Base-by-base conservation (phyloP, 1,140 invertebrate species). In the Metaphire vulgaris region DNA sequence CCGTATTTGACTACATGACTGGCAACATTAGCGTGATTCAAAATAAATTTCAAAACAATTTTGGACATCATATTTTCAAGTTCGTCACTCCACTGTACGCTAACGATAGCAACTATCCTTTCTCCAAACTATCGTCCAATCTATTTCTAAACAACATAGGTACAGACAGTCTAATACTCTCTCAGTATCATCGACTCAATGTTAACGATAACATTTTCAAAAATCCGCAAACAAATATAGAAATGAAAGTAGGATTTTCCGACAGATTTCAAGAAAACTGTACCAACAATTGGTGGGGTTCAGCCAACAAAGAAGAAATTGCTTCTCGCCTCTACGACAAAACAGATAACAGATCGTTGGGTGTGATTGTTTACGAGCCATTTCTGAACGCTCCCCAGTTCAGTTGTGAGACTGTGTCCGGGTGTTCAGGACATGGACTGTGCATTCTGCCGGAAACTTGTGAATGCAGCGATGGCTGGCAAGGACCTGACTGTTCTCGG, bases 401-500 rank as follows among this genome's bases (percentile, higher is more conserved):
- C 15, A 41, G 32, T 14, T 76, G 76, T 56, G 34, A 56, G 15
- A 34, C n/a, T 32, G 31, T 73, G 33, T 31, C 33, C 6, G 31
- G 31, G 16, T 76, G 76, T n/a, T 72, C 69, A 32, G 76, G 76
- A 16, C 33, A 76, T 32, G 76, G 76, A 15, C 14, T 65, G 16
- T 76, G 76, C 69, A 31, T 73, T 0, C 34, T 33, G 1, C 76
- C 76, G 0, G 64, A 73, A 6, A 12, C 73, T 15, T 76, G 76
- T 73, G 33, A 72, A 34, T 76, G 76, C 41, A 31, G 56, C 33
- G 1, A 31, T 32, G 76, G 76, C 21, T 76, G 76, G 76, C 26
- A 72, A 12, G 76, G 76, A 15, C 15, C n/a, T 33, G 34, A 32
- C 26, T 76, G 76, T 34, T 33, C 67, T 28, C 33, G 65, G 30